Evolutionary conservation across 1,140 invertebrate species (phyloP), one percentile per base, ranked within the genome.

Genomic region (Cepaea nemoralis): DNA sequence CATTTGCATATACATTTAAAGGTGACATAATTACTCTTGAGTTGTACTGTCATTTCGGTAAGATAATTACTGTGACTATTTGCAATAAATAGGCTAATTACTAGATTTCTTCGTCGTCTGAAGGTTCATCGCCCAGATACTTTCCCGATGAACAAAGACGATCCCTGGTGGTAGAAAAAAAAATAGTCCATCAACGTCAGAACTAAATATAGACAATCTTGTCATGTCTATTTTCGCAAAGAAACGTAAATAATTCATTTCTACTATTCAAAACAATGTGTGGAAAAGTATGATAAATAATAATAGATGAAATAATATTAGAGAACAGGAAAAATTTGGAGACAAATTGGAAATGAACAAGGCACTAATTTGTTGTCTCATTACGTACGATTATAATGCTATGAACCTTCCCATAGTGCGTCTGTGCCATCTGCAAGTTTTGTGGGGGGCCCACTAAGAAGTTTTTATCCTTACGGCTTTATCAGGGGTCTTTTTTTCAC

Each of bases 211-310:
- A 79, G 69, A 73, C 40, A 27, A 77, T 82, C 31, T 76, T 77
- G 69, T 40, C 66, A 80, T 87, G 82, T 27, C 83, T 80, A 66
- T 82, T 81, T 42, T 77, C 63, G 22, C 3, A 63, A n/a, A n/a
- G n/a, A 63, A 6, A 31, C n/a, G 10, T 31, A 31, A 31, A 31
- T 63, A 27, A 31, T 12, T 31, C 5, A 31, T 1, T 63, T 31
- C n/a, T 63, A 31, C 33, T 63, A 63, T 31, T 31, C 5, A 2
- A 27, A 27, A 2, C 33, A 31, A 2, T 63, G 10, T 63, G 27
- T 63, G 33, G 6, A 10, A 63, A 31, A 31, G 33, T 31, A 10
- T 6, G 2, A 31, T 63, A 31, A 31, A 6, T 2, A 63, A 63
- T 27, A 63, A 31, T 63, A 31, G 16, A 12, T 63, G 2, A 63